Base-by-base conservation (phyloP, 1,140 invertebrate species). In the Drosophila kurseongensis region DNA sequence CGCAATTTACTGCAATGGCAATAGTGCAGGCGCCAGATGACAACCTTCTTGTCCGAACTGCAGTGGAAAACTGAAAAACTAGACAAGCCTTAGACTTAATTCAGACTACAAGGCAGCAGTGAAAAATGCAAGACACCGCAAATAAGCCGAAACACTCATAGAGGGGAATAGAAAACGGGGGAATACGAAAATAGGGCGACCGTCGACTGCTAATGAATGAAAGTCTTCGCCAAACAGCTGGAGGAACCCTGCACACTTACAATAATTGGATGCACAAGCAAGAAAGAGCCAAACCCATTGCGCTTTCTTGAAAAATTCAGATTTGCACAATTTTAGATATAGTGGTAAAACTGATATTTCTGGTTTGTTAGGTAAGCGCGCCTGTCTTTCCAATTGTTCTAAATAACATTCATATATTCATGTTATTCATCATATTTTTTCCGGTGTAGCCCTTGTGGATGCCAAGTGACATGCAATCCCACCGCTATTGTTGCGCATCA, bases 401-500 rank as follows among this genome's bases (percentile, higher is more conserved):
- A 35, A n/a, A 14, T 14, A 45, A 16, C 9, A 14, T 16, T 18
- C 8, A 12, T 4, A 38, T 38, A 47, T n/a, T 8, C 47, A 62
- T 32, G 57, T 45, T n/a, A n/a, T n/a, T n/a, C n/a, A n/a, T n/a
- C 36, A 23, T 60, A 55, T 56, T 42, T 41, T 51, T 52, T 55
- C 32, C 23, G 45, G 35, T 66, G 62, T 40, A 62, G 27, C 13
- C 38, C 60, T 60, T 77, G 73, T 81, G 81, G 81, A 80, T 74
- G 62, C 62, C 63, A 78, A 80, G 67, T 84, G 80, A 84, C 82
- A 85, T 86, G 82, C 81, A 75, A 86, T 85, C 48, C 74, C 68
- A 51, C 45, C 29, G 66, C 75, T 71, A 82, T 83, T 88, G 82
- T 88, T 88, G 82, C 82, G 83, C 71, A 88, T 83, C 82, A 73